Percentiles rank a stretch among this genome's conserved stretches.
These are phyloP conservation scores for Ptilodon capucinus DNA, from an alignment of 2,888 invertebrate species.

Conservation along the genomic window DNA sequence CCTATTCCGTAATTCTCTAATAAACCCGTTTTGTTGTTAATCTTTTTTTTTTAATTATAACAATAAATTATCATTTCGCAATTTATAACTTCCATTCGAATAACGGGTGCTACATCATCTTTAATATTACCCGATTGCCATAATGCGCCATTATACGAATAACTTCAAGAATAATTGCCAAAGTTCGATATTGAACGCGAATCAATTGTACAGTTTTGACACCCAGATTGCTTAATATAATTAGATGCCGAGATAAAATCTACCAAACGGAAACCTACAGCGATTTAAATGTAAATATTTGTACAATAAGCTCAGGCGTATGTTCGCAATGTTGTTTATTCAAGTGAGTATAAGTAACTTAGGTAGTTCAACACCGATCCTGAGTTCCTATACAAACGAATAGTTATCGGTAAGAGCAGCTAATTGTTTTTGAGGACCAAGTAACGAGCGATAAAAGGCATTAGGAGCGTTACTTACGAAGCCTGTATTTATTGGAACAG, in stretches of 20 bases:
- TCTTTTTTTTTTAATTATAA: too few relatives aligned
- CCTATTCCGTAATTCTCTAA: too few relatives aligned
- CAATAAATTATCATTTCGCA: slow-evolving; percentile 2
- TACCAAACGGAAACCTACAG: slow-evolving; percentile 29
- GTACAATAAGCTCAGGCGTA: slow-evolving; percentile 25
- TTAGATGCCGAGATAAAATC: slow-evolving; percentile 35
- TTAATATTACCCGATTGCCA: slow-evolving; percentile 24
- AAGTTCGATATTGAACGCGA: slow-evolving; percentile 24
- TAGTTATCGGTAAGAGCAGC: too few relatives aligned
- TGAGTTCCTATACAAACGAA: too few relatives aligned
- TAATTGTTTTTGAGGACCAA: too few relatives aligned
- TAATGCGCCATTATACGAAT: slow-evolving; percentile 24
- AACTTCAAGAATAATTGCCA: slow-evolving; percentile 21
- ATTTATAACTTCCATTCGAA: not conserved
- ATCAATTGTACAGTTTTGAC: slow-evolving; percentile 31
- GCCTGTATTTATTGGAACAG: too few relatives aligned
- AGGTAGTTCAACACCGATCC: slow-evolving; percentile 26
- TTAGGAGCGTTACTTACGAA: too few relatives aligned
- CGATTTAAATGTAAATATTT: slow-evolving; percentile 39
- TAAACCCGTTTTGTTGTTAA: too few relatives aligned
- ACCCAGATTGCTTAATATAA: slow-evolving; percentile 36
- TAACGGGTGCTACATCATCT: slow-evolving; percentile 4
- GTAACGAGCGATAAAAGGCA: too few relatives aligned
- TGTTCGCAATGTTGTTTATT: slow-evolving; percentile 41
- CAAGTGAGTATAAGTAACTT: slow-evolving; percentile 28